Percentiles rank a stretch among this genome's conserved stretches.
These are phyloP conservation scores for Gallinago media DNA, from an alignment of 2,113 vertebrate species.

Conservation along the genomic window DNA sequence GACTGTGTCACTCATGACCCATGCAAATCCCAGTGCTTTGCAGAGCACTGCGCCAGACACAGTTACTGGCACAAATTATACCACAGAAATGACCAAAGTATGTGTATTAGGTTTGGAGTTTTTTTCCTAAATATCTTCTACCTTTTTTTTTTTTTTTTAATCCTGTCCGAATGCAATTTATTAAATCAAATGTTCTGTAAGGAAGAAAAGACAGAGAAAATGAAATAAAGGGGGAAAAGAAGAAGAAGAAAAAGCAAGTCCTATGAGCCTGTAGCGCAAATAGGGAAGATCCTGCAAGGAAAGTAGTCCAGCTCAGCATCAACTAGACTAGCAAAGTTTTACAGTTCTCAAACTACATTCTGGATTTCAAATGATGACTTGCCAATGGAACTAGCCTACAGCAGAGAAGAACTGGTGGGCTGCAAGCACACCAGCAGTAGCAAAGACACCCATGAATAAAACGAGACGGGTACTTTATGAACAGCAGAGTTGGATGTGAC, in stretches of 20 bases:
- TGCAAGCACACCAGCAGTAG: background rate
- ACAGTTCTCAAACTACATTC: background rate
- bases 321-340: background rate
- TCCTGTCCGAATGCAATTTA: background rate
- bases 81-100: background rate
- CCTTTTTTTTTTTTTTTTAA: background rate
- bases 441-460: background rate
- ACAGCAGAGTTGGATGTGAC: background rate
- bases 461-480: background rate
- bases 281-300: background rate
- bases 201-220: background rate
- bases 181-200: background rate
- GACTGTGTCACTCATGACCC: background rate
- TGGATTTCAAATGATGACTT: background rate
- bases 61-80: background rate
- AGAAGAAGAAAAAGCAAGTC: too few relatives aligned
- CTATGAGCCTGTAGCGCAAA: background rate
- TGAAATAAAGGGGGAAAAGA: background rate
- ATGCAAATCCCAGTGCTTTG: background rate
- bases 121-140: background rate
- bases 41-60: background rate
- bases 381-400: background rate
- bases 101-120: background rate
- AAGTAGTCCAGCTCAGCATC: background rate
- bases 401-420: background rate